Percentiles rank a stretch among this genome's conserved stretches.
Evolutionary conservation across 2,888 invertebrate genomes (phyloP).

Genomic region (Drosophila paranaensis): DNA sequence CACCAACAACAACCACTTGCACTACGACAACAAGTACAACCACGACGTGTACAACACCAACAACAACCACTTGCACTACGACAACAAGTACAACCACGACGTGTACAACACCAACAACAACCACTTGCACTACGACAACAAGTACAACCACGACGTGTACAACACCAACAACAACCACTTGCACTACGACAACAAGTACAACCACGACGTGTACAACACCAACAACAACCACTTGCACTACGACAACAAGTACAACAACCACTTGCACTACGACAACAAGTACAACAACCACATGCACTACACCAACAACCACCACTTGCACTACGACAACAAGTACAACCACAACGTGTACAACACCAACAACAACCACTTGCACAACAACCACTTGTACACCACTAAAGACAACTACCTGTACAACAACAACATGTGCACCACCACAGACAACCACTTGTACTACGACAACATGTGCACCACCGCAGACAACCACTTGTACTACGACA

Average conservation of each 20-base stretch:
- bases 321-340: constrained; percentile 7
- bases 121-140: constrained; percentile 4
- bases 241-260: neutral
- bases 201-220: constrained; percentile 10
- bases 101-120: constrained; percentile 8
- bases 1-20: constrained; percentile 10
- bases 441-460: constrained; percentile 9
- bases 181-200: constrained; percentile 8
- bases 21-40: neutral
- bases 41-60: constrained; percentile 13
- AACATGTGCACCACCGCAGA: neutral
- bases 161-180: constrained; percentile 25
- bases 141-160: constrained; percentile 3
- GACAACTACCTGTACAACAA: constrained; percentile 26
- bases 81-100: constrained; percentile 26
- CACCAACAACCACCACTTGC: constrained; percentile 6
- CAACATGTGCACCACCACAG: constrained; percentile 1
- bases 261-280: neutral
- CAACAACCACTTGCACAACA: neutral
- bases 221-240: neutral
- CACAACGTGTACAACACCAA: constrained; percentile 4
- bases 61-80: constrained; percentile 10
- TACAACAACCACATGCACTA: neutral
- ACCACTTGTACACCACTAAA: neutral
- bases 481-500: constrained; percentile 2